Percentiles rank a stretch among this genome's conserved stretches.
Evolutionary conservation across 2,797 vertebrate species (phyloP).

Genomic region (Chloroceryle inda): DNA sequence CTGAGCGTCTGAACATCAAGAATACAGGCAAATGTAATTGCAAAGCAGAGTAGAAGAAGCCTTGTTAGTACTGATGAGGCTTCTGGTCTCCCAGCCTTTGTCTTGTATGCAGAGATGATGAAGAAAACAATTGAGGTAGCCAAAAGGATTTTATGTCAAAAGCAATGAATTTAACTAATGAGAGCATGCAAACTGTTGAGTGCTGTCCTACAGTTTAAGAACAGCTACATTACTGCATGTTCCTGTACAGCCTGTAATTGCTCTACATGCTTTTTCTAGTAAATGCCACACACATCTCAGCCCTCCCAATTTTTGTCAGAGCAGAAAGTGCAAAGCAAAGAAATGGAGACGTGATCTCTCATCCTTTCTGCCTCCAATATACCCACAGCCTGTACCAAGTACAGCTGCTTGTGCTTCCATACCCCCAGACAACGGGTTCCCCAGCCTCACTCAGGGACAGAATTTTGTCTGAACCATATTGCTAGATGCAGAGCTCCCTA

Average conservation of each 20-base stretch:
- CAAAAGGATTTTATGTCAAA: background rate
- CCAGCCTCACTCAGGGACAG: background rate
- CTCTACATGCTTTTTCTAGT: background rate
- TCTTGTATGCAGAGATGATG: background rate
- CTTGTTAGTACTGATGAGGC: background rate
- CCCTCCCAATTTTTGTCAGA: background rate
- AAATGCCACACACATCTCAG: background rate
- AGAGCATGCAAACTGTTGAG: background rate
- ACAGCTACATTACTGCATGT: background rate
- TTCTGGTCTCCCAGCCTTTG: background rate
- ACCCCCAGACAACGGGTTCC: background rate
- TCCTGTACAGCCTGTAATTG: background rate
- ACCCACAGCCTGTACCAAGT: background rate
- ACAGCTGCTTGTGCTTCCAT: background rate
- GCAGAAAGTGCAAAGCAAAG: background rate
- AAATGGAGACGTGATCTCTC: background rate
- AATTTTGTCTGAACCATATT: background rate
- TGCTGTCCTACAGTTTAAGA: background rate
- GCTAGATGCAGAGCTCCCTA: background rate
- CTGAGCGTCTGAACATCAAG: background rate
- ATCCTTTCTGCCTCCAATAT: background rate
- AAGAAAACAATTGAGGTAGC: slow-evolving; percentile 19
- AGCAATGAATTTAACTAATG: background rate
- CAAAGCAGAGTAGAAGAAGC: background rate
- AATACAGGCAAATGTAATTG: background rate